phyloP scores from a whole-genome alignment of 2,113 vertebrate genomes.

The Sisor rabdophorus region DNA sequence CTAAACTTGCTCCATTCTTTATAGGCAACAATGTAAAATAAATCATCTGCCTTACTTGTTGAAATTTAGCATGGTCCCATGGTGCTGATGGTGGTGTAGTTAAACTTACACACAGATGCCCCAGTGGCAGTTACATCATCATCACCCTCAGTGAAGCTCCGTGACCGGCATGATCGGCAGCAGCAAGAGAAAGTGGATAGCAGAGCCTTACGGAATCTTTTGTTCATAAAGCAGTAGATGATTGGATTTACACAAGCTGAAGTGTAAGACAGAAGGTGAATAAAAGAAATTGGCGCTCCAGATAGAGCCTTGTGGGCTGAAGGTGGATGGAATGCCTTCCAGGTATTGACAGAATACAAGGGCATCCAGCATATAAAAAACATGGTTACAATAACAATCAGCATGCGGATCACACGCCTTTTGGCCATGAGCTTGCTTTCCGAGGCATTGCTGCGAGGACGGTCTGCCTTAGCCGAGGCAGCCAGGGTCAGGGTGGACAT shows the following conservation, averaged over 20 bases:
- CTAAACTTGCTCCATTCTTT: not conserved
- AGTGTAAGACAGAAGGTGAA: constrained; percentile 85
- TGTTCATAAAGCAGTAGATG: constrained; percentile 99
- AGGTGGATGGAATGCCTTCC: constrained; percentile 79
- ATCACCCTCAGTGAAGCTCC: constrained; percentile 65
- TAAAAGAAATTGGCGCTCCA: constrained; percentile 88
- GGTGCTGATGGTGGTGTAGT: constrained; percentile 91
- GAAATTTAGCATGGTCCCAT: constrained; percentile 74
- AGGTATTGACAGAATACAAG: constrained; percentile 86
- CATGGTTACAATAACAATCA: constrained; percentile 85
- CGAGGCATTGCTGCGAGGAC: constrained; percentile 71
- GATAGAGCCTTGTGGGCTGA: constrained; percentile 76
- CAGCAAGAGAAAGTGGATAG: constrained; percentile 77
- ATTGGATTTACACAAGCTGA: constrained; percentile 90
- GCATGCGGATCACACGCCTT: constrained; percentile 90
- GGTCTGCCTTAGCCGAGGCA: constrained; percentile 58
- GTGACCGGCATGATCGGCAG: constrained; percentile 52
- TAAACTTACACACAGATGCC: constrained; percentile 85
- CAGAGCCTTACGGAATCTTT: constrained; percentile 86
- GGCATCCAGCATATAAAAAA: constrained; percentile 97
- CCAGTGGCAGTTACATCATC: constrained; percentile 72
- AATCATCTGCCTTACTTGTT: not conserved
- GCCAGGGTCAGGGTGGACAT: constrained; percentile 71
- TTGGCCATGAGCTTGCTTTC: constrained; percentile 88
- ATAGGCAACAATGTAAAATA: not conserved